Evolutionary conservation across 2,797 vertebrate genomes (phyloP).

Genomic region (Brotogeris chrysoptera): DNA sequence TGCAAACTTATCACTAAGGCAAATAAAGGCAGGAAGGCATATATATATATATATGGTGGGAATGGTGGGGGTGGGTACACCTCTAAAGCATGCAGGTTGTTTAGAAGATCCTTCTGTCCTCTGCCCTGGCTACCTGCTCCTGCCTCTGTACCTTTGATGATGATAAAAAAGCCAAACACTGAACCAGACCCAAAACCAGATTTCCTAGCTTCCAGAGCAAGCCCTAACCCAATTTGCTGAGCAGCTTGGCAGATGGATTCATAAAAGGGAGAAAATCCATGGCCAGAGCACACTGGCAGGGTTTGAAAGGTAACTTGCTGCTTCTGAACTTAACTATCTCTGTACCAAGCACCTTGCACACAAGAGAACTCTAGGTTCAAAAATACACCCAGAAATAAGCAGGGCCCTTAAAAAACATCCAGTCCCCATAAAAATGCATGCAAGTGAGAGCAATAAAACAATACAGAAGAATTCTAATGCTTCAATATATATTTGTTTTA

Average conservation of each 20-base stretch:
- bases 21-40: neutral
- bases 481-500: neutral
- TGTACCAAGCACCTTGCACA: neutral
- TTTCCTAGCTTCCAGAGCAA: neutral
- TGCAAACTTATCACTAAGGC: neutral
- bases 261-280: neutral
- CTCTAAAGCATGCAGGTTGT: neutral
- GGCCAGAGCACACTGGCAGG: neutral
- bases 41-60: rapidly evolving
- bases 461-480: neutral
- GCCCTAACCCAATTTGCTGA: neutral
- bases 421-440: neutral
- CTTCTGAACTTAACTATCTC: neutral
- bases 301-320: neutral
- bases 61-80: neutral
- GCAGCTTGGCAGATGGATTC: neutral
- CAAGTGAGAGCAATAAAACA: neutral
- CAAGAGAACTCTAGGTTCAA: neutral
- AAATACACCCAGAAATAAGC: neutral
- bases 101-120: neutral
- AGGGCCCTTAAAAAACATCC: neutral
- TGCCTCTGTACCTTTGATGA: neutral
- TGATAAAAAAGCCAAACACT: neutral
- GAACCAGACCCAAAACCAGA: neutral
- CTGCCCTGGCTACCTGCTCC: neutral